Evolutionary conservation across 1,140 invertebrate species (phyloP), one percentile per base, ranked within the genome.

Genomic region (Lepidurus packardi): DNA sequence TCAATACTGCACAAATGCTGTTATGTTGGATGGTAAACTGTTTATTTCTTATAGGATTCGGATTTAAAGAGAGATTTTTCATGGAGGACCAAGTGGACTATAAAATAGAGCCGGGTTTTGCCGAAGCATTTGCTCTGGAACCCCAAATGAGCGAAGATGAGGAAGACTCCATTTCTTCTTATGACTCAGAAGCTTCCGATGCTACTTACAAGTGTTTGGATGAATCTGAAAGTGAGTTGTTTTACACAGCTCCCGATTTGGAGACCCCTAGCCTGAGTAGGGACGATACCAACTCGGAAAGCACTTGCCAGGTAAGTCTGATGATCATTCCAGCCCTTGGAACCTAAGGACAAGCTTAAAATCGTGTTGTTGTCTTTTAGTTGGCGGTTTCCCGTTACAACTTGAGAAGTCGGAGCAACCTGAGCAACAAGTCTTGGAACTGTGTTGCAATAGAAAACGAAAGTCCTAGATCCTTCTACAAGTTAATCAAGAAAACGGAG

Each of bases 141-240:
- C 34, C 43, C 16, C 34, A 41, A 77, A 25, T 9, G 24, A 77
- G 75, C 16, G 24, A 41, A 1, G 75, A 34, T 34, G 34, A 34
- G 21, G 43, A 43, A 11, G 78, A 75, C 7, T 75, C 73, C 16
- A 73, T 75, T 25, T 74, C 73, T 6, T 78, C 78, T 44, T 78
- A 74, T 43, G 43, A 78, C 34, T 74, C 78, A 7, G 73, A 78
- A 24, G 78, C 73, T 21, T 75, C 65, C 10, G 78, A 78, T 45
- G 25, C 1, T 7, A 78, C 78, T 8, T 78, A 75, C 73, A 74
- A 21, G 7, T 74, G 44, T 41, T 24, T 34, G 43, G 42, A 43
- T 24, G 76, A 77, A 9, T 45, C 45, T 4, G 76, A 47, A 9
- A 16, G 13, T 7, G 53, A 65, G 53, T 65, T 21, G 13, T 65